A percentile compares a stretch with the other conserved stretches of the same genome.
Conservation (phyloP, 2,113 vertebrate species). For the Malaclemys terrapin region DNA sequence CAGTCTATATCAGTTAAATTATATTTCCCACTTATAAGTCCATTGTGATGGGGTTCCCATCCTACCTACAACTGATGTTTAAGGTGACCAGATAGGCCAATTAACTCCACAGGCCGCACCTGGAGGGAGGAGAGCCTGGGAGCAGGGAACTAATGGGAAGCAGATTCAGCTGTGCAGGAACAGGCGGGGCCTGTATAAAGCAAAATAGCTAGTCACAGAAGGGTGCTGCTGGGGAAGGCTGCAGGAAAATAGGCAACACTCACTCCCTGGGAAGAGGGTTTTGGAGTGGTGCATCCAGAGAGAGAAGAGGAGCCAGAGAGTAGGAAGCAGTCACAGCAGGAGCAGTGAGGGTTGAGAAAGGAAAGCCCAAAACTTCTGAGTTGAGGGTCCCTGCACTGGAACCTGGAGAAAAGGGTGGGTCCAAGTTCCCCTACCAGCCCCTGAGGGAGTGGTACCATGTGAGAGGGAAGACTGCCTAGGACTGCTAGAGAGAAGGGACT, state of each 20-base stretch:
- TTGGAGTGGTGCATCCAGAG: neutral
- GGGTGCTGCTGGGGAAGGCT: neutral
- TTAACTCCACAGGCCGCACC: neutral
- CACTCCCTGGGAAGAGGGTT: neutral
- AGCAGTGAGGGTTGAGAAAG: neutral
- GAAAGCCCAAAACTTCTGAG: too few relatives aligned
- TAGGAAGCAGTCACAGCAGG: neutral
- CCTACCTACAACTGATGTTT: neutral
- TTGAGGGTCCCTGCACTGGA: neutral
- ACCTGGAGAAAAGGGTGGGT: neutral
- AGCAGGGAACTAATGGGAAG: neutral
- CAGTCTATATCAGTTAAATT: conserved; percentile 20
- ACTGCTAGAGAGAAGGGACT: neutral
- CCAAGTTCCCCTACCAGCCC: neutral
- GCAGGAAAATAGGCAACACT: neutral
- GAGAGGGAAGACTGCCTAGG: neutral
- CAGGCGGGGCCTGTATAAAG: neutral
- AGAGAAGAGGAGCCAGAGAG: neutral
- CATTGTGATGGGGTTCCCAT: neutral
- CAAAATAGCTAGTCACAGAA: neutral
- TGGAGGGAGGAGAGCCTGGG: neutral
- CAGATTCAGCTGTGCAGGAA: neutral
- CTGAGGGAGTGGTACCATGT: neutral
- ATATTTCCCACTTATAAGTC: neutral
- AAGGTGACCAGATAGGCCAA: neutral